A percentile compares a stretch with the other conserved stretches of the same genome.
Conservation (phyloP, 2,113 vertebrate genomes). For the Xyrauchen texanus region DNA sequence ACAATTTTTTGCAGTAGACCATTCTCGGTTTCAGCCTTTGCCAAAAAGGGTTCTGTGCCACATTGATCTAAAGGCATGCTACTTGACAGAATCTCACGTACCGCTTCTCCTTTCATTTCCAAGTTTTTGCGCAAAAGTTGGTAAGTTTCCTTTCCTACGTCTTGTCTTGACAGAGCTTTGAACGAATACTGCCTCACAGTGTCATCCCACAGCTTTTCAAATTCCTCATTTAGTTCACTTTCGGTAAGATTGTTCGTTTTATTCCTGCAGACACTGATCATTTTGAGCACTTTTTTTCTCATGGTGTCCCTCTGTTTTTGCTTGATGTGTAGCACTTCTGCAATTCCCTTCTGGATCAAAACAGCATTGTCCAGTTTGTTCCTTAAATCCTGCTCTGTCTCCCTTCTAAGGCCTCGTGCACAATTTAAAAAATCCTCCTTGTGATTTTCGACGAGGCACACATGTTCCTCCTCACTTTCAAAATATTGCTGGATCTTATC, state of each 20-base stretch:
- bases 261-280: constrained; percentile 26
- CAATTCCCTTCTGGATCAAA: constrained; percentile 36
- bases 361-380: constrained; percentile 37
- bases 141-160: constrained; percentile 13
- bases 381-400: constrained; percentile 35
- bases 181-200: no score
- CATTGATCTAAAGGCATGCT: background rate
- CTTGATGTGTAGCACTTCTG: constrained; percentile 31
- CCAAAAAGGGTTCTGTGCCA: constrained; percentile 20
- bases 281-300: constrained; percentile 26
- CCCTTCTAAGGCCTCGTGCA: constrained; percentile 17
- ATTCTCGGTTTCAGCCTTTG: background rate
- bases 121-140: constrained; percentile 11
- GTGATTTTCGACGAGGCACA: constrained; percentile 50
- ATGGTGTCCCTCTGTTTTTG: constrained; percentile 36
- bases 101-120: background rate
- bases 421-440: constrained; percentile 48
- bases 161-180: no score
- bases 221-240: constrained; percentile 19
- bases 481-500: constrained; percentile 43
- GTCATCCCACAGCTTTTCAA: constrained; percentile 48
- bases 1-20: background rate
- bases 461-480: constrained; percentile 27
- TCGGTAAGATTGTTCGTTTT: constrained; percentile 4
- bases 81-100: background rate